Conservation (phyloP, 1,140 invertebrate species). For the Lasaia peninsularis region DNA sequence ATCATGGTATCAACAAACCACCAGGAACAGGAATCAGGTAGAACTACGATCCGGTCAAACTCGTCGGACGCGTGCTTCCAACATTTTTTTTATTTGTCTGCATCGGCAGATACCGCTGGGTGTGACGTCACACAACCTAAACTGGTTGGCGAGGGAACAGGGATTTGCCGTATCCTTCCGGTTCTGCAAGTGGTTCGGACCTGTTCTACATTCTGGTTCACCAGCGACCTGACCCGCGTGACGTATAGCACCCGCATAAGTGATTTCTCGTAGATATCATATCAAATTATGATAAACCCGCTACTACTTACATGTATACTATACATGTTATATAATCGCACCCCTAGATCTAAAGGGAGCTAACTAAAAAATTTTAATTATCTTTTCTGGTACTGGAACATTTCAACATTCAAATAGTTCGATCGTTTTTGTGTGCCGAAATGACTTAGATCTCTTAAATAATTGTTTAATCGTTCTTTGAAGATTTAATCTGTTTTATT, state of each 20-base stretch:
- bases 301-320: too few species aligned
- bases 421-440: too few species aligned
- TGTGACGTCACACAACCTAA: conserved; percentile 75
- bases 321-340: too few species aligned
- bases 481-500: too few species aligned
- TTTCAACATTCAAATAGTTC: too few species aligned
- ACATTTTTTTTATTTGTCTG: conserved; percentile 77
- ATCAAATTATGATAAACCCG: background rate
- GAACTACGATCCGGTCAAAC: conserved; percentile 76
- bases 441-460: too few species aligned
- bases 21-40: conserved; percentile 76
- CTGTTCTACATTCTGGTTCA: conserved; percentile 73
- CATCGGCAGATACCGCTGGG: conserved; percentile 73
- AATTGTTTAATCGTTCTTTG: too few species aligned
- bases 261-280: conserved; percentile 18
- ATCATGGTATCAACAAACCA: conserved; percentile 51
- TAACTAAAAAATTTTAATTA: too few species aligned
- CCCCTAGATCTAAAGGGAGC: too few species aligned
- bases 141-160: conserved; percentile 76
- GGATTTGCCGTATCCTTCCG: conserved; percentile 77
- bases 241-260: conserved; percentile 43
- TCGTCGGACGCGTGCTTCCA: conserved; percentile 75
- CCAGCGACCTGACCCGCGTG: conserved; percentile 52
- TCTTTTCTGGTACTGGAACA: too few species aligned
- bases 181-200: conserved; percentile 71